phyloP scores from a whole-genome alignment of 2,888 invertebrate genomes.

The Lumbricus terrestris region DNA sequence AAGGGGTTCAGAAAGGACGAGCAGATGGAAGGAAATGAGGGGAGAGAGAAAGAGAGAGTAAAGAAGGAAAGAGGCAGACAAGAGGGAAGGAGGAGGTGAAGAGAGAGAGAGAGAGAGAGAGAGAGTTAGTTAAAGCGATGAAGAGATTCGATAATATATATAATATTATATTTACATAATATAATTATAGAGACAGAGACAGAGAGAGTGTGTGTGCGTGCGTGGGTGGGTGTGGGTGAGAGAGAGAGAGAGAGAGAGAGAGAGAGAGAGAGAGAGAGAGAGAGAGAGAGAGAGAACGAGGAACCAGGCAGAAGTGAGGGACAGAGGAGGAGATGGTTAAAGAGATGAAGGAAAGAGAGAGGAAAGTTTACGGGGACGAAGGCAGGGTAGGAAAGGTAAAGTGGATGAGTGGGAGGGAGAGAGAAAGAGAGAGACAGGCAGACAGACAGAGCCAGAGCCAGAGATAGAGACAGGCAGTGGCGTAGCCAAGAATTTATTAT shows the following conservation, averaged over 20 bases:
- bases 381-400: too few species aligned
- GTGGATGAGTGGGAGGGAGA: background rate
- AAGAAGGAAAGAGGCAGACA: background rate
- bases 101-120: background rate
- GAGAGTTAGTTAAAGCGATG: background rate
- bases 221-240: too few species aligned
- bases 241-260: background rate
- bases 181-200: background rate
- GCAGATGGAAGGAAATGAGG: background rate
- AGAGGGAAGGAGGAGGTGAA: background rate
- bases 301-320: too few species aligned
- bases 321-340: too few species aligned
- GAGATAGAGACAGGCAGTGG: too few species aligned
- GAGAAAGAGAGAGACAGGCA: background rate
- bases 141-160: too few species aligned
- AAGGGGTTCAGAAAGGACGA: background rate
- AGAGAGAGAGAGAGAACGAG: background rate
- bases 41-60: background rate
- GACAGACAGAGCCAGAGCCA: too few species aligned
- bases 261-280: background rate
- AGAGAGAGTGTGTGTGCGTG: too few species aligned
- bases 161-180: too few species aligned
- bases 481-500: too few species aligned
- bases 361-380: background rate
- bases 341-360: background rate